Evolutionary conservation across 2,113 vertebrate species (phyloP).

Genomic region (Camelus dromedarius): DNA sequence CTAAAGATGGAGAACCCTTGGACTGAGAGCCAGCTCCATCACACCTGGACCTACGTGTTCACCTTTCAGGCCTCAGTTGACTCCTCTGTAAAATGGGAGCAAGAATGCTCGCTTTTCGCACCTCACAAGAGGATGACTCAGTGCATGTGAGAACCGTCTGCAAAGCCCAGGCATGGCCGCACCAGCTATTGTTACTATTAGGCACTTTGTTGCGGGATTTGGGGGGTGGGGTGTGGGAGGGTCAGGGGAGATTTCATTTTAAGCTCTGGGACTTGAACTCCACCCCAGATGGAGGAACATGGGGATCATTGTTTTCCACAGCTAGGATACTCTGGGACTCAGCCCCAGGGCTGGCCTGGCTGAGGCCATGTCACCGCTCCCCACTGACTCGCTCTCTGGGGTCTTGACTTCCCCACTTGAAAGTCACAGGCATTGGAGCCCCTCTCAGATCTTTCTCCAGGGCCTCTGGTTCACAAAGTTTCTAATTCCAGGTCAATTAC

Average conservation of each 20-base stretch:
- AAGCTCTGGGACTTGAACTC: background rate
- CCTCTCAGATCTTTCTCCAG: background rate
- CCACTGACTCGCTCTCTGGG: slow-evolving; percentile 4
- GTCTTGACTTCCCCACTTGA: background rate
- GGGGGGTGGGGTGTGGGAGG: background rate
- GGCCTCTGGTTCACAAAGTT: slow-evolving; percentile 52
- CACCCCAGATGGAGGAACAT: background rate
- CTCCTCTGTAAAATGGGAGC: slow-evolving; percentile 6
- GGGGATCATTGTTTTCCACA: background rate
- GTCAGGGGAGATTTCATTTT: background rate
- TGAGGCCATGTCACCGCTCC: background rate
- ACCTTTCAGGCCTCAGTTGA: background rate
- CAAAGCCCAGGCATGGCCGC: background rate
- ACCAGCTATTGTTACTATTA: background rate
- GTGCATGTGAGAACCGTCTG: background rate
- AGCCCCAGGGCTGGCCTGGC: background rate
- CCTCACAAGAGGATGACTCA: background rate
- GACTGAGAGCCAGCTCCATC: background rate
- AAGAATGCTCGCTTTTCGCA: background rate
- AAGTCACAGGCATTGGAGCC: slow-evolving; percentile 46
- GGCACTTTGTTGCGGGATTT: background rate
- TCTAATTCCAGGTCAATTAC: slow-evolving; percentile 69
- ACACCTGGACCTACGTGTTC: background rate
- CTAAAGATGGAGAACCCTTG: background rate
- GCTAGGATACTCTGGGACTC: background rate